Evolutionary conservation across 2,113 vertebrate genomes (phyloP).

Genomic region (Oceanodroma tethys): DNA sequence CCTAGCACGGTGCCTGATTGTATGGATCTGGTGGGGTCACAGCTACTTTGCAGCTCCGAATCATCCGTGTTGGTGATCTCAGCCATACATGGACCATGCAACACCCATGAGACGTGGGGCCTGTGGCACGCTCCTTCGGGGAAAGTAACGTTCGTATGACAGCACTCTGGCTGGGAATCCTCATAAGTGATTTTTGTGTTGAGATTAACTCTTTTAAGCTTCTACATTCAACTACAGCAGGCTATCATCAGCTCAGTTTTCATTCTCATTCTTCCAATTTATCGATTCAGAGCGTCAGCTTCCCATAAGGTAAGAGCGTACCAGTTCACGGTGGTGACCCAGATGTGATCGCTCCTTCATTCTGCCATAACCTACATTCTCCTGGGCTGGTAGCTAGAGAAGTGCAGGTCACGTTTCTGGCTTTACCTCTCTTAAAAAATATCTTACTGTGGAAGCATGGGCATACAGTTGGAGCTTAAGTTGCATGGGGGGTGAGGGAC

Average conservation of each 20-base stretch:
- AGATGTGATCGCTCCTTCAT: background rate
- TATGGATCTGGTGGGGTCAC: background rate
- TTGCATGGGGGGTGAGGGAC: background rate
- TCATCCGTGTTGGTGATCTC: background rate
- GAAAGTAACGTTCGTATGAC: fast-evolving
- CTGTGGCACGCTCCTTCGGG: background rate
- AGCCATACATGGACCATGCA: background rate
- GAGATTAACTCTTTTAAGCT: background rate
- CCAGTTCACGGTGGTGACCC: background rate
- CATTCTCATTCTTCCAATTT: background rate
- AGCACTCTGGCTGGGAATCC: background rate
- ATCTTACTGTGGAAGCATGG: background rate
- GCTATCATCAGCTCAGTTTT: background rate
- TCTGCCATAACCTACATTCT: background rate
- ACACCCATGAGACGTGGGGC: background rate
- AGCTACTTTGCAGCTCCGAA: background rate
- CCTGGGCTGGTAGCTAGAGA: background rate
- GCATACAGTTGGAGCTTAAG: background rate
- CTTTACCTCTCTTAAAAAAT: background rate
- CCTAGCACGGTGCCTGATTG: background rate
- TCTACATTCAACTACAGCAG: background rate
- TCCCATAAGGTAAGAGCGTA: background rate
- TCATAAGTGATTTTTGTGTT: background rate
- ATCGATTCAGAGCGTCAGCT: background rate
- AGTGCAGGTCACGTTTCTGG: background rate